Evolutionary conservation across 2,113 vertebrate genomes (phyloP), one percentile per base, ranked within the genome.

Genomic region (Hippocampus barbouri): DNA sequence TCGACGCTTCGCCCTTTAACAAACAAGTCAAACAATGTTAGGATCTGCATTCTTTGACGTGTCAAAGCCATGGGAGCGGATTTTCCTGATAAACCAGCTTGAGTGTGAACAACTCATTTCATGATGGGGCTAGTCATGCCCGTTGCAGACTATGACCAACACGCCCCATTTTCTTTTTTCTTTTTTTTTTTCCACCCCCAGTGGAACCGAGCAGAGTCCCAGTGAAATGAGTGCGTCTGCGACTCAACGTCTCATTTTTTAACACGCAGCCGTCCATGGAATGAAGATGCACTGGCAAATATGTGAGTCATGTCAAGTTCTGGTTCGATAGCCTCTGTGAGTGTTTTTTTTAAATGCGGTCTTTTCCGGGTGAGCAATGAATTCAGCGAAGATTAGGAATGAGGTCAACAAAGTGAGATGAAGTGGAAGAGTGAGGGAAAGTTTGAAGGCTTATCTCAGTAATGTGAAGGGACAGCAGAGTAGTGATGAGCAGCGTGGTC

Each of bases 401-500:
- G 83, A 82, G 83, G 81, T 77, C 86, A 87, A 79, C 62, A 61
- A 71, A 86, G 79, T 73, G 75, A 79, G 76, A n/a, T 71, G 77
- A 79, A 80, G 88, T 85, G 80, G 78, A 80, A 81, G 76, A 68
- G 49, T 54, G 71, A 63, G 59, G 67, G 57, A 70, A 77, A 79
- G 78, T 88, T 80, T 88, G 83, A 85, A 63, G 81, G 79, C 85
- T 86, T 85, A 78, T 86, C 80, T 88, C 57, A 56, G 77, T 88
- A 87, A 90, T 88, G 82, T 75, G 80, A 72, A 73, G 79, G 68
- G 87, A 89, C 90, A 89, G 88, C 71, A 83, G 83, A 81, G 85
- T 83, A 74, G 38, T 78, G 85, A 86, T 83, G 85, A 82, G 70
- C 71, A 82, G 64, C 71, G 74, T 66, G 78, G 81, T 82, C 82